Evolutionary conservation across 2,888 invertebrate genomes (phyloP).

Genomic region (Pomacea canaliculata): DNA sequence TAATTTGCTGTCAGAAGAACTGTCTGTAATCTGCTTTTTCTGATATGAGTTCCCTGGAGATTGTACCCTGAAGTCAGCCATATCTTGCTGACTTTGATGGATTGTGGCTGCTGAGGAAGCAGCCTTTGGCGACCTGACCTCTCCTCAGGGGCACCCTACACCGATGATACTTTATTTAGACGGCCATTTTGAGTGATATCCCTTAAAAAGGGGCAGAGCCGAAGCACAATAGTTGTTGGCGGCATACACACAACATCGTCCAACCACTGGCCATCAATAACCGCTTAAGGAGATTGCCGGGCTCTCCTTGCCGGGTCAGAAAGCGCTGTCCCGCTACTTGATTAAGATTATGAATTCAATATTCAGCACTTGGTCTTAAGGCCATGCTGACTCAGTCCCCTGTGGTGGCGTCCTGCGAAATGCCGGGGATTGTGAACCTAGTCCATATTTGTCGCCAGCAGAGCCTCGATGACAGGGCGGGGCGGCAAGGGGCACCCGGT

Average conservation of each 20-base stretch:
- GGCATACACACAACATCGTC: background rate
- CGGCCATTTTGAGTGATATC: background rate
- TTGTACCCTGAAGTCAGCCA: background rate
- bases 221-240: too few relatives aligned
- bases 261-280: constrained; percentile 17
- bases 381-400: constrained; percentile 13
- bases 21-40: background rate
- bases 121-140: constrained; percentile 9
- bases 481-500: too few relatives aligned
- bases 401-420: background rate
- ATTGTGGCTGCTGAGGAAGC: background rate
- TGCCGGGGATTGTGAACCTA: too few relatives aligned
- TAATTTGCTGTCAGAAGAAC: too few relatives aligned
- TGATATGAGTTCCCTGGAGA: background rate
- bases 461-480: too few relatives aligned
- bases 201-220: too few relatives aligned
- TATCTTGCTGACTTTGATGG: constrained; percentile 9
- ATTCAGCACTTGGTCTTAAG: constrained; percentile 3
- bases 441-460: too few relatives aligned
- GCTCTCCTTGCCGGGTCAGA: background rate
- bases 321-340: background rate
- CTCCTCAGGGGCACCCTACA: background rate
- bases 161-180: background rate
- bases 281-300: constrained; percentile 6
- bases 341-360: constrained; percentile 23